A percentile compares a stretch with the other conserved stretches of the same genome.
phyloP scores from a whole-genome alignment of 2,888 invertebrate species.

The Mythimna lalbum region DNA sequence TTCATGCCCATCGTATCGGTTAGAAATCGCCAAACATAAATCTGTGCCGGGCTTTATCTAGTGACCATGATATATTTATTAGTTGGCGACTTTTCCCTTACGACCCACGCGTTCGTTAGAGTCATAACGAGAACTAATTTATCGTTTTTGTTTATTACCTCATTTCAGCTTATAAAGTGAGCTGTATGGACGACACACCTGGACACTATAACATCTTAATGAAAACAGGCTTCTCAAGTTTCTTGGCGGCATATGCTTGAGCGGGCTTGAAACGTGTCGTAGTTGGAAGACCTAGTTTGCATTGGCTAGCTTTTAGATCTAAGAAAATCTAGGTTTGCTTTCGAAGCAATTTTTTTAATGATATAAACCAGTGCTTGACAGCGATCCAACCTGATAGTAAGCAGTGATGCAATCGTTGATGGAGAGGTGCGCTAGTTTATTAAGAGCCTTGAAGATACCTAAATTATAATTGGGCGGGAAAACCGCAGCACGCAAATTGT shows the following conservation, averaged over 20 bases:
- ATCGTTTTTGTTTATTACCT: constrained; percentile 69
- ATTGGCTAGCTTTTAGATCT: constrained; percentile 5
- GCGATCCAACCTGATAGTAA: too few species aligned
- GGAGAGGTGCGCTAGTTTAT: too few species aligned
- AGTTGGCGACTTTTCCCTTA: constrained; percentile 79
- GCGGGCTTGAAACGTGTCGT: constrained; percentile 16
- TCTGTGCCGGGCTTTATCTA: constrained; percentile 77
- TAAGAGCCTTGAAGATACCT: too few species aligned
- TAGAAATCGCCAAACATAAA: constrained; percentile 80
- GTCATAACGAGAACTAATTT: constrained; percentile 84
- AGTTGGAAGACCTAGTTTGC: constrained; percentile 19
- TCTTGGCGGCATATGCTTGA: constrained; percentile 27
- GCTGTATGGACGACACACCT: constrained; percentile 47
- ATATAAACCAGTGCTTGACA: too few species aligned
- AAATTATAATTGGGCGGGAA: too few species aligned
- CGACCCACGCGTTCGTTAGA: constrained; percentile 78
- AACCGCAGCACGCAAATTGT: too few species aligned
- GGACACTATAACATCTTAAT: constrained; percentile 57
- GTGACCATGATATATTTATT: constrained; percentile 79
- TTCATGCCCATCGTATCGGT: constrained; percentile 71
- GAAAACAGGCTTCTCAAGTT: constrained; percentile 50
- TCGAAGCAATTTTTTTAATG: constrained; percentile 14
- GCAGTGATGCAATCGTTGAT: too few species aligned
- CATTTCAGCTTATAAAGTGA: constrained; percentile 54
- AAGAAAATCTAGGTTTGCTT: constrained; percentile 4